phyloP scores from a whole-genome alignment of 2,113 vertebrate species.

The Bambusicola thoracicus region DNA sequence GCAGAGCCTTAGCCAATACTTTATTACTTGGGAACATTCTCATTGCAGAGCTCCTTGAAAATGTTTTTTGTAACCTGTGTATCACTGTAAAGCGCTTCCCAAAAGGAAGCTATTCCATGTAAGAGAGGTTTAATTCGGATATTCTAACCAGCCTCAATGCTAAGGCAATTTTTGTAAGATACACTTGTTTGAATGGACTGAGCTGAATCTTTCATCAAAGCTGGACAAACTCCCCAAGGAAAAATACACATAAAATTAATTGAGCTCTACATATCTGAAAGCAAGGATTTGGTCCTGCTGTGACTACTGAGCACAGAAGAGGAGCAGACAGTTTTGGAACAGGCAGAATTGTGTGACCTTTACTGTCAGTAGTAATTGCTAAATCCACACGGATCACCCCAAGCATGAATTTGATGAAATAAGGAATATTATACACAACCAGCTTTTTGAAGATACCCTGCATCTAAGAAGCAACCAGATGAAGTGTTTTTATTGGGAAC shows the following conservation, averaged over 20 bases:
- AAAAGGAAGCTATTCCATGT: not conserved
- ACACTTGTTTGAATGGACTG: not conserved
- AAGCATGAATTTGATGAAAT: not conserved
- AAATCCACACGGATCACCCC: not conserved
- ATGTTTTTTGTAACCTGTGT: not conserved
- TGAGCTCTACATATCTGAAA: not conserved
- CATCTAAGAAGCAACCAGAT: not conserved
- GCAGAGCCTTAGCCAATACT: accelerated
- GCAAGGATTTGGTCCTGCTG: not conserved
- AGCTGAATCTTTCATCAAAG: not conserved
- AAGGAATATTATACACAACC: not conserved
- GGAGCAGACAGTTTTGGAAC: not conserved
- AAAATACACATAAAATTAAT: not conserved
- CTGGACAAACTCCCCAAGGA: not conserved
- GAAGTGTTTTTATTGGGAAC: not conserved
- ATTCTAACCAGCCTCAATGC: not conserved
- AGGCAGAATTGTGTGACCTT: not conserved
- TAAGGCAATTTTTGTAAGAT: not conserved
- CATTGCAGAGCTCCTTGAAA: not conserved
- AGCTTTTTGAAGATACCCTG: not conserved
- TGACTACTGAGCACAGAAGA: not conserved
- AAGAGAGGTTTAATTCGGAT: not conserved
- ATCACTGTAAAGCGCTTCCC: not conserved
- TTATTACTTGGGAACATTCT: not conserved
- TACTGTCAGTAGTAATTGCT: not conserved